Evolutionary conservation across 1,140 invertebrate genomes (phyloP).

Genomic region (Danaus melanippus): DNA sequence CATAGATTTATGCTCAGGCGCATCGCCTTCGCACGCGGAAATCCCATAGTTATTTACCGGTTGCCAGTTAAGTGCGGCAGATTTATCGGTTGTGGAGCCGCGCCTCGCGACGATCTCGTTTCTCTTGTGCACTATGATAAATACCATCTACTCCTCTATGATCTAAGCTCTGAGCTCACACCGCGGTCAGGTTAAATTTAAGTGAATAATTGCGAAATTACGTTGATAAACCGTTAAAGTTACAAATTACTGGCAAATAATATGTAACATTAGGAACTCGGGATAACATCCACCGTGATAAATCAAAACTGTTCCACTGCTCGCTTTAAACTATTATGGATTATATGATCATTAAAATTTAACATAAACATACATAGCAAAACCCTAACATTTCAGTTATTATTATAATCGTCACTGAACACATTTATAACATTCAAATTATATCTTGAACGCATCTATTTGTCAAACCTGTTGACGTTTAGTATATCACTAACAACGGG

Average conservation of each 20-base stretch:
- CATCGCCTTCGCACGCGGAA: slow-evolving; percentile 66
- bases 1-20: slow-evolving; percentile 67
- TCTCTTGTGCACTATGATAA: slow-evolving; percentile 49
- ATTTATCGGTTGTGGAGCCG: slow-evolving; percentile 58
- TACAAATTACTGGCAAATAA: slow-evolving; percentile 7
- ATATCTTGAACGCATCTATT: slow-evolving; percentile 14
- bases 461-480: slow-evolving; percentile 11
- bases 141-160: slow-evolving; percentile 29
- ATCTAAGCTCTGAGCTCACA: slow-evolving; percentile 31
- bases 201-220: slow-evolving; percentile 35
- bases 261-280: too few relatives aligned
- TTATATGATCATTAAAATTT: too few relatives aligned
- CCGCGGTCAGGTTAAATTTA: slow-evolving; percentile 34
- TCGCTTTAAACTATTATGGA: too few relatives aligned
- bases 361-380: too few relatives aligned
- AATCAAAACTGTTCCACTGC: too few relatives aligned
- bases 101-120: slow-evolving; percentile 57
- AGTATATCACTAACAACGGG: slow-evolving; percentile 17
- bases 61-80: slow-evolving; percentile 69
- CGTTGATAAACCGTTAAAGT: slow-evolving; percentile 21
- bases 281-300: too few relatives aligned
- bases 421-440: too few relatives aligned
- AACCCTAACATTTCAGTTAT: too few relatives aligned
- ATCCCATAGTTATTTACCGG: slow-evolving; percentile 72
- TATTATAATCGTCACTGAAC: too few relatives aligned